These are phyloP conservation scores for Nothoprocta pentlandii DNA, from an alignment of 2,113 vertebrate species.

Conservation along the genomic window DNA sequence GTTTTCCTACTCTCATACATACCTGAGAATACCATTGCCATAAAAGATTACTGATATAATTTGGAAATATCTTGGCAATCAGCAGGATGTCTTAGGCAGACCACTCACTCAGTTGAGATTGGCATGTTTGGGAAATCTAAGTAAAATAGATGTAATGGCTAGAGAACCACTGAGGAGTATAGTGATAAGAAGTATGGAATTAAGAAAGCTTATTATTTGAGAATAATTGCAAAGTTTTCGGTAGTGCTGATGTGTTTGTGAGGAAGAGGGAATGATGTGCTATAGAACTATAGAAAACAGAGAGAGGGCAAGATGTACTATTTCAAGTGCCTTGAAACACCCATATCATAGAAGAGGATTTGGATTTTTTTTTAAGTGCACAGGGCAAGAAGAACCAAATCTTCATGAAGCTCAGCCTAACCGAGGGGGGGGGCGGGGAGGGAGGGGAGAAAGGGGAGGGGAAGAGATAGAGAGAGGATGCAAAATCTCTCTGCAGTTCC, in stretches of 20 bases:
- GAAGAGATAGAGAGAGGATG: neutral
- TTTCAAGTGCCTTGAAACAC: neutral
- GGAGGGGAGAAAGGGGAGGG: no score
- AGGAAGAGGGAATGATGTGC: neutral
- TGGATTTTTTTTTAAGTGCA: neutral
- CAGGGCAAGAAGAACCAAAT: neutral
- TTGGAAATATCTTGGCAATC: neutral
- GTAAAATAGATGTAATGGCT: conserved; percentile 5
- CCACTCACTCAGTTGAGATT: neutral
- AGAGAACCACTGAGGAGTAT: neutral
- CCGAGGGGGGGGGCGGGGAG: no score
- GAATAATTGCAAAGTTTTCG: neutral
- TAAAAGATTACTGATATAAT: neutral
- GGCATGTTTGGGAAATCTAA: neutral
- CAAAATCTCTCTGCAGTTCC: neutral
- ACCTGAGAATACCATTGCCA: neutral
- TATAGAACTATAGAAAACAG: neutral
- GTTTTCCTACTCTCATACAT: neutral
- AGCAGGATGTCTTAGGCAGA: neutral
- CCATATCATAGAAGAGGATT: neutral
- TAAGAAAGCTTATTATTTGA: neutral
- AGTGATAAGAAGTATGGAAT: neutral
- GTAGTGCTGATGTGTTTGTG: neutral
- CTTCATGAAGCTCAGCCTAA: neutral
- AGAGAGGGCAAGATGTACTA: neutral